Percentiles rank a stretch among this genome's conserved stretches.
Conservation (phyloP, 1,140 invertebrate genomes). For the Sitodiplosis mosellana region DNA sequence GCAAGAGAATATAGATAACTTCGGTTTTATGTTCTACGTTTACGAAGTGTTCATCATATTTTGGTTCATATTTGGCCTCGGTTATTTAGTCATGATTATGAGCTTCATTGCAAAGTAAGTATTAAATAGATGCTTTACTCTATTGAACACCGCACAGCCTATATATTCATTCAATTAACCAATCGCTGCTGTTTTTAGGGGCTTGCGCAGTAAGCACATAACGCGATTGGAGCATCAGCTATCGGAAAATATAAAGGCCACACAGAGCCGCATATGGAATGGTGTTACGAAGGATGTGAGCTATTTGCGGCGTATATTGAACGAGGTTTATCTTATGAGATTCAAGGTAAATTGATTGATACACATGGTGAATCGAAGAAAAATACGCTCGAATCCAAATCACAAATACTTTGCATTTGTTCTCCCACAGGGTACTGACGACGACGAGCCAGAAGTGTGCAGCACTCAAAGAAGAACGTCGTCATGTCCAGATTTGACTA, state of each 20-base stretch:
- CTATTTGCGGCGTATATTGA: conserved; percentile 50
- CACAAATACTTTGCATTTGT: too few relatives aligned
- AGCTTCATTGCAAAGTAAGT: conserved; percentile 53
- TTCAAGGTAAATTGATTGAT: conserved; percentile 43
- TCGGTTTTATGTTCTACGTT: conserved; percentile 22
- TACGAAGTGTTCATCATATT: conserved; percentile 28
- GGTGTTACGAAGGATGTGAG: conserved; percentile 58
- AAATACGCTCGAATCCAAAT: too few relatives aligned
- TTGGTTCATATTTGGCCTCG: conserved; percentile 81
- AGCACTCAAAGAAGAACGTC: conserved; percentile 18
- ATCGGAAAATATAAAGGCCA: conserved; percentile 50
- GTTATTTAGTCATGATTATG: conserved; percentile 80
- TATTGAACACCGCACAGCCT: too few relatives aligned
- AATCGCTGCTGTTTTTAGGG: conserved; percentile 10
- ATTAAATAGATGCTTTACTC: too few relatives aligned
- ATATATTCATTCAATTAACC: conserved; percentile 1
- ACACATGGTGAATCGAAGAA: too few relatives aligned
- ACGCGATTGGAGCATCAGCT: conserved; percentile 54
- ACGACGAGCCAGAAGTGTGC: too few relatives aligned
- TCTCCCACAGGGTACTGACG: too few relatives aligned
- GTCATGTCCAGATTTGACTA: conserved; percentile 39
- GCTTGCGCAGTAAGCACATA: conserved; percentile 45
- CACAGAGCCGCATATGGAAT: conserved; percentile 56
- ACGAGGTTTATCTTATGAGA: conserved; percentile 58
- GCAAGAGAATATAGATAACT: conserved; percentile 33